Evolutionary conservation across 2,797 vertebrate species (phyloP).

Genomic region (Hoplostethus atlanticus): DNA sequence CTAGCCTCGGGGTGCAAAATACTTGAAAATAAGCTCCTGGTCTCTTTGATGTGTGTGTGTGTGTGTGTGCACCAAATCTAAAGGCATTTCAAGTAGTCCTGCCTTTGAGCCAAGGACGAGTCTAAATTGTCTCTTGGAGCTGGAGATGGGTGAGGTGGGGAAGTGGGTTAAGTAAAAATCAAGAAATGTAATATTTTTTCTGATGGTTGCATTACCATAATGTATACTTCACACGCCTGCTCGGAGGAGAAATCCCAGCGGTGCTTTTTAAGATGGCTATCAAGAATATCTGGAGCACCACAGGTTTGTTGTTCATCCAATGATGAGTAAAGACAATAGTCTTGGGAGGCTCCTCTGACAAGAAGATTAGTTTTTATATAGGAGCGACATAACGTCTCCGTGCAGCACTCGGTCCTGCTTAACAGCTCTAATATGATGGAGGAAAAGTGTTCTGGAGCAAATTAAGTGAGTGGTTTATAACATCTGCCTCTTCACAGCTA

Average conservation of each 20-base stretch:
- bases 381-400: slow-evolving; percentile 58
- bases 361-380: slow-evolving; percentile 71
- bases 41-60: slow-evolving; percentile 88
- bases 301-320: slow-evolving; percentile 67
- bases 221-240: slow-evolving; percentile 61
- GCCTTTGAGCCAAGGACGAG: slow-evolving; percentile 86
- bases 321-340: slow-evolving; percentile 72
- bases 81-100: slow-evolving; percentile 83
- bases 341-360: slow-evolving; percentile 69
- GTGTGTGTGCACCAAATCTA: slow-evolving; percentile 81
- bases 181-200: slow-evolving; percentile 68
- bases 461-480: slow-evolving; percentile 75
- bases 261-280: slow-evolving; percentile 66
- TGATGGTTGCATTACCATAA: slow-evolving; percentile 70
- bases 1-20: slow-evolving; percentile 83
- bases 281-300: slow-evolving; percentile 56
- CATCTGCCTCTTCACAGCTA: slow-evolving; percentile 71
- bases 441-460: slow-evolving; percentile 73
- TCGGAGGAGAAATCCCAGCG: slow-evolving; percentile 63
- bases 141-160: slow-evolving; percentile 65
- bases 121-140: slow-evolving; percentile 82
- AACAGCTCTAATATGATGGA: slow-evolving; percentile 76
- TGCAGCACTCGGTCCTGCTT: slow-evolving; percentile 65
- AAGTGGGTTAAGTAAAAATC: slow-evolving; percentile 76
- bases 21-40: slow-evolving; percentile 86